Base-by-base conservation (phyloP, 2,113 vertebrate species). In the Asarcornis scutulata region DNA sequence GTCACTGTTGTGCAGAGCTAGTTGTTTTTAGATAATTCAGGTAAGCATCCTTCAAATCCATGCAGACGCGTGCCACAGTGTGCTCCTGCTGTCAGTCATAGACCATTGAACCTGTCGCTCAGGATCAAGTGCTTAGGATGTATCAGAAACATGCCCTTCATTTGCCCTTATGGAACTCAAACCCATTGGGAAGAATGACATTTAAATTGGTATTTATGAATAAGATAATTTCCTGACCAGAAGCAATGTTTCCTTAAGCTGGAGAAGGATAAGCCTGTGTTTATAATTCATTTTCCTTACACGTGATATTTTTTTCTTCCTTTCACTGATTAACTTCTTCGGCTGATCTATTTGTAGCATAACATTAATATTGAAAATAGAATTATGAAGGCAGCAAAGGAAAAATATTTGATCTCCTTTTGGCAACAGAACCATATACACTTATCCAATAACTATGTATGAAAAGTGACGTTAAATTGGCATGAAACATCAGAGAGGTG, bases 301-400 rank as follows among this genome's bases (percentile, higher is more conserved):
- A 58, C 0, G 0, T 88, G 29, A 7, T 63, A 17, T 68, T 80
- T 83, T 83, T 78, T 75, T 56, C 32, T 79, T 79, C 38, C 26
- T 17, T 60, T 86, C 26, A 32, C 67, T 88, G 79, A 89, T 93
- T 84, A 75, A 74, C 86, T 88, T 87, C 52, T 93, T 92, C 67
- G 87, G 9, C 40, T 60, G 40, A 83, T 75, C 74, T 83, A 23
- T 74, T 59, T 91, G 67, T 75, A 94, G 36, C 72, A 31, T 55
- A 66, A 84, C 38, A 86, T 88, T 63, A 80, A 88, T 87, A 83
- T 44, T 92, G 72, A 88, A 85, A 85, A 83, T 27, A 68, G 38
- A 93, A 60, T 84, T 76, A 85, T 17, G 60, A 92, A 94, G 48
- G 38, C 60, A 82, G 60, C 44, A 84, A 76, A 84, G 27, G 71